Conservation (phyloP, 2,113 vertebrate genomes). For the Thunnus thynnus region DNA sequence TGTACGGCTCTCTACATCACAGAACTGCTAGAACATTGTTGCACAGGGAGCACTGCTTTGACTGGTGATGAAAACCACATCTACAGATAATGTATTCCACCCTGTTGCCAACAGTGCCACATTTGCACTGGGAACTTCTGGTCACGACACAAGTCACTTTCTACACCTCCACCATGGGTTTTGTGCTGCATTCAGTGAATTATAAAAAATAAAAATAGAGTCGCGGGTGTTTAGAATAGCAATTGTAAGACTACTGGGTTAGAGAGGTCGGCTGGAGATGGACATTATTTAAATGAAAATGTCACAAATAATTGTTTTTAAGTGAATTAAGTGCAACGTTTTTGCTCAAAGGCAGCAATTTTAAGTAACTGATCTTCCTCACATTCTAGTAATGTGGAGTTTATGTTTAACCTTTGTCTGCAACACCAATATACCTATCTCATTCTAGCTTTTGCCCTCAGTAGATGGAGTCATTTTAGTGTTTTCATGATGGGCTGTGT, state of each 20-base stretch:
- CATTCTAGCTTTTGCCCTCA: background rate
- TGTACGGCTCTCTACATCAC: slow-evolving; percentile 1
- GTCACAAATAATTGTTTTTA: slow-evolving; percentile 9
- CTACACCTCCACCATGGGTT: background rate
- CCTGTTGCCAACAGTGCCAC: background rate
- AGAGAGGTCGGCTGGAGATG: background rate
- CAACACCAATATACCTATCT: background rate
- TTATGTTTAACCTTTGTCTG: slow-evolving; percentile 9
- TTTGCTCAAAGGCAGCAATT: background rate
- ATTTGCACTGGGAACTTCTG: slow-evolving; percentile 6
- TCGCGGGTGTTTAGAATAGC: background rate
- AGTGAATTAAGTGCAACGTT: background rate
- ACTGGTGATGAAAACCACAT: slow-evolving; percentile 30
- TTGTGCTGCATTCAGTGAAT: background rate
- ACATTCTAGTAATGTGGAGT: background rate
- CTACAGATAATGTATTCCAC: background rate
- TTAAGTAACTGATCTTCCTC: background rate
- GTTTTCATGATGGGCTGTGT: background rate
- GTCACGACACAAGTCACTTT: slow-evolving; percentile 3
- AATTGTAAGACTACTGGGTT: background rate
- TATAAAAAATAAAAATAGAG: background rate
- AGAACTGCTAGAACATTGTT: background rate
- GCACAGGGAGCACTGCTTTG: background rate
- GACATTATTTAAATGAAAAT: slow-evolving; percentile 28
- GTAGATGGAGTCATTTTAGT: background rate